Evolutionary conservation across 2,113 vertebrate genomes (phyloP).

Genomic region (Boleophthalmus pectinirostris): DNA sequence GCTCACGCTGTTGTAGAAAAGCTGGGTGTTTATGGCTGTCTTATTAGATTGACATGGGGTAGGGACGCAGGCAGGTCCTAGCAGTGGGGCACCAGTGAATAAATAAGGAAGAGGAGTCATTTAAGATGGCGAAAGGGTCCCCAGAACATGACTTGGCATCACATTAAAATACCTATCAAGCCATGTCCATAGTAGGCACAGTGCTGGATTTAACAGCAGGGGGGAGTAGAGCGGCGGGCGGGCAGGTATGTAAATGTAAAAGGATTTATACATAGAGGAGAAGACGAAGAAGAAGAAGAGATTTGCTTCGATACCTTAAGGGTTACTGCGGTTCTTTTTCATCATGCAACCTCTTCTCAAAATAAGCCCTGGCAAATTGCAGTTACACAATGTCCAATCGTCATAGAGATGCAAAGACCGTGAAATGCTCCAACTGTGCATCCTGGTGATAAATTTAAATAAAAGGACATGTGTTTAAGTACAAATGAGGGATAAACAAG

Average conservation of each 20-base stretch:
- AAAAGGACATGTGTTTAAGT: constrained; percentile 10
- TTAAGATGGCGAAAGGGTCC: constrained; percentile 44
- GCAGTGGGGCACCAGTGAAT: constrained; percentile 34
- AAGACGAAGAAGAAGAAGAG: neutral
- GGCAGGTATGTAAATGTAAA: neutral
- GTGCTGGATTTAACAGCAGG: constrained; percentile 8
- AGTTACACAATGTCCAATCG: constrained; percentile 2
- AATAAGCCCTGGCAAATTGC: constrained; percentile 4
- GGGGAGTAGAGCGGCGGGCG: neutral
- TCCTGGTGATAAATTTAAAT: constrained; percentile 1
- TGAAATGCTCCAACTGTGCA: constrained; percentile 6
- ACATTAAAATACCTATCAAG: constrained; percentile 49
- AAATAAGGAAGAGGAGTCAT: constrained; percentile 55
- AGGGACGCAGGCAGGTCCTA: constrained; percentile 46
- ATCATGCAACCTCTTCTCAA: neutral
- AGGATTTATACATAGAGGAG: constrained; percentile 1
- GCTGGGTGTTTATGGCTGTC: constrained; percentile 44
- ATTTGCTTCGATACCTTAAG: neutral
- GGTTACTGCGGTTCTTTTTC: neutral
- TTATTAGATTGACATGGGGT: constrained; percentile 50
- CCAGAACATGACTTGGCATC: constrained; percentile 67
- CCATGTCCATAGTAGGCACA: constrained; percentile 24
- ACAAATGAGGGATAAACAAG: constrained; percentile 41
- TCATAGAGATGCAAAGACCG: constrained; percentile 3
- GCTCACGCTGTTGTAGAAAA: constrained; percentile 47